phyloP scores from a whole-genome alignment of 2,113 vertebrate species.

The Passer domesticus region DNA sequence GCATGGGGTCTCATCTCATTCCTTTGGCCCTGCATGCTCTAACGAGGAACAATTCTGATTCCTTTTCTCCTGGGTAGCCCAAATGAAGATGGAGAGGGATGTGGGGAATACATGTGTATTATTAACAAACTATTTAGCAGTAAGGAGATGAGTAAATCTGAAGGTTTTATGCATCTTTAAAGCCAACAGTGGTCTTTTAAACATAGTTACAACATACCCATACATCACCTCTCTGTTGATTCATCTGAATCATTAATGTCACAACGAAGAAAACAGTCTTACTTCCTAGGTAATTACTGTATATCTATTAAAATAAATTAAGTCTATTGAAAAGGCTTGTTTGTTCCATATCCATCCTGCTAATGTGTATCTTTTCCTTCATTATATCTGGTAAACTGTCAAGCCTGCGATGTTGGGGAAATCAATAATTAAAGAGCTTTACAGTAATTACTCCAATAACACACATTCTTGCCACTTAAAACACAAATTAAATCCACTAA shows the following conservation, averaged over 20 bases:
- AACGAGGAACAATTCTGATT: not conserved
- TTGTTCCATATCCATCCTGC: conserved; percentile 70
- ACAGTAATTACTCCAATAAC: conserved; percentile 68
- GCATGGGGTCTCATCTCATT: not conserved
- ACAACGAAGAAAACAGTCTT: conserved; percentile 60
- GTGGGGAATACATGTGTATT: not conserved
- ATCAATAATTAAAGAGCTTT: conserved; percentile 80
- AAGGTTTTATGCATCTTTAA: conserved; percentile 50
- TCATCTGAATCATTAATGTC: conserved; percentile 62
- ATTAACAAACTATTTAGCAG: not conserved
- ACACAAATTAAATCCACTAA: conserved; percentile 62
- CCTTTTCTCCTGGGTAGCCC: not conserved
- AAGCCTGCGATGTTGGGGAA: conserved; percentile 57
- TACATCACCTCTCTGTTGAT: conserved; percentile 47
- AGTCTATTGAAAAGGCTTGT: conserved; percentile 68
- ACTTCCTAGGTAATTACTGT: conserved; percentile 68
- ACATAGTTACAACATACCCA: conserved; percentile 38
- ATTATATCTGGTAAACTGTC: conserved; percentile 75
- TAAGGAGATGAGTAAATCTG: not conserved
- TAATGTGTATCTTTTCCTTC: conserved; percentile 73
- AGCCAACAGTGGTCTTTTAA: conserved; percentile 31
- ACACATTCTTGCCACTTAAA: conserved; percentile 68
- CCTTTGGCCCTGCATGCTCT: fast-evolving
- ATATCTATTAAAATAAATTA: conserved; percentile 75
- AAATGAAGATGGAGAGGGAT: not conserved